A percentile compares a stretch with the other conserved stretches of the same genome.
These are phyloP conservation scores for Clarias macrocephalus DNA, from an alignment of 2,113 vertebrate species.

Conservation along the genomic window DNA sequence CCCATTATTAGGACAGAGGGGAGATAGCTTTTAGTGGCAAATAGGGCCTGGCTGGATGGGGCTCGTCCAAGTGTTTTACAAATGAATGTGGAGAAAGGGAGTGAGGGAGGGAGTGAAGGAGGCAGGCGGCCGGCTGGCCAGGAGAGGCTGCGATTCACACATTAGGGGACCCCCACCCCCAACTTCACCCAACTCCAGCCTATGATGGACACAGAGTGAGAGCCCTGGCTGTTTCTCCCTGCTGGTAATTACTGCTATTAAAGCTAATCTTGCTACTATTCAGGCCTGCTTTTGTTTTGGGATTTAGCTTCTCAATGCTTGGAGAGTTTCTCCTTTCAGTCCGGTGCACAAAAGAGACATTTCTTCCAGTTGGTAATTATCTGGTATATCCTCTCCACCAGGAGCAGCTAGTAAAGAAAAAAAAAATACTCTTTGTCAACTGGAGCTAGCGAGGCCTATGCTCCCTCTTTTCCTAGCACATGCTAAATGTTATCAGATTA, in stretches of 20 bases:
- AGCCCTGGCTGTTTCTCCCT: constrained; percentile 63
- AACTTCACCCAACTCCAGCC: constrained; percentile 68
- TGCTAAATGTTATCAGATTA: constrained; percentile 59
- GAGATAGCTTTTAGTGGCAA: constrained; percentile 76
- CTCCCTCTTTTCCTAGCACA: constrained; percentile 43
- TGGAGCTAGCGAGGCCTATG: constrained; percentile 37
- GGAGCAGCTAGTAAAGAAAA: constrained; percentile 59
- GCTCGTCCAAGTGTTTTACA: constrained; percentile 80
- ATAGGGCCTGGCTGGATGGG: constrained; percentile 71
- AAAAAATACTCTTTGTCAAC: constrained; percentile 50
- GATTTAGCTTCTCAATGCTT: constrained; percentile 76
- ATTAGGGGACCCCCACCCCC: constrained; percentile 48
- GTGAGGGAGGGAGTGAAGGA: constrained; percentile 55
- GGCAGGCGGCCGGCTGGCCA: constrained; percentile 64
- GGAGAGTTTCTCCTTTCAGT: constrained; percentile 77
- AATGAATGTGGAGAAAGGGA: constrained; percentile 70
- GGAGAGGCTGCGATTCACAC: constrained; percentile 73
- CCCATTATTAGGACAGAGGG: constrained; percentile 71
- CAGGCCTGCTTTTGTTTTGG: constrained; percentile 78
- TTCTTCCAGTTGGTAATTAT: constrained; percentile 73
- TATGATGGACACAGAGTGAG: constrained; percentile 72
- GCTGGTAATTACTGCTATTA: constrained; percentile 76
- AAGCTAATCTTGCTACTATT: constrained; percentile 73
- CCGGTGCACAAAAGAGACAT: constrained; percentile 70
- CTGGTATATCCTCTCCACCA: constrained; percentile 71